Base-by-base conservation (phyloP, 2,113 vertebrate species). In the Caranx melampygus region DNA sequence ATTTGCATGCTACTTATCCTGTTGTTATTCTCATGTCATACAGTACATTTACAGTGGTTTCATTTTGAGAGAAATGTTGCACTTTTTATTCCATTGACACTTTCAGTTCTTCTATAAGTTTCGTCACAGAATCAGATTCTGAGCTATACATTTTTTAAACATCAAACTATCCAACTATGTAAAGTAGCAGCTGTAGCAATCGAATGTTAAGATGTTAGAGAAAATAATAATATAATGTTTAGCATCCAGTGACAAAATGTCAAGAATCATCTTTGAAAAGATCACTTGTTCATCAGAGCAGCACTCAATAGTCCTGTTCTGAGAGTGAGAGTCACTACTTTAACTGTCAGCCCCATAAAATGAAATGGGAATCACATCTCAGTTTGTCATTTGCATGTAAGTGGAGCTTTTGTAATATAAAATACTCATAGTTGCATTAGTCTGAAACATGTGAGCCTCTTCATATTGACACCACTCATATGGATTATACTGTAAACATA, bases 241-340 rank as follows among this genome's bases (percentile, higher is more conserved):
- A 49, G 45, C 45, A 16, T 15, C 15, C 15, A 47, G 47, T 49
- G 6, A 51, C 49, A 51, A 20, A 2, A 51, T 51, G 49, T 20
- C 18, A 51, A 20, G 20, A 51, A 51, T 51, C 49, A 18, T 51
- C 8, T 20, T 7, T 3, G 5, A 3, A 4, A 59, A 5, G 4
- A 16, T 31, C 26, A 6, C 14, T 51, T 4, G 11, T 18, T 49
- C 33, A 34, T 59, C 57, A 55, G 21, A 79, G 44, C 20, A 54
- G 58, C n/a, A 60, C 11, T 64, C 60, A 74, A 26, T 54, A 42
- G 64, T 66, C 31, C 10, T 78, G 33, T 35, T 75, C 13, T 59
- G 42, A 37, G 18, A 52, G 20, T 20, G 51, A 81, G 37, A 20
- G 40, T 44, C 65, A 51, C 15, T 3, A 21, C 18, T 42, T 5